Percentiles rank a stretch among this genome's conserved stretches.
Conservation (phyloP, 35 echinoderm and acorn worm genomes). For the Apostichopus californicus region DNA sequence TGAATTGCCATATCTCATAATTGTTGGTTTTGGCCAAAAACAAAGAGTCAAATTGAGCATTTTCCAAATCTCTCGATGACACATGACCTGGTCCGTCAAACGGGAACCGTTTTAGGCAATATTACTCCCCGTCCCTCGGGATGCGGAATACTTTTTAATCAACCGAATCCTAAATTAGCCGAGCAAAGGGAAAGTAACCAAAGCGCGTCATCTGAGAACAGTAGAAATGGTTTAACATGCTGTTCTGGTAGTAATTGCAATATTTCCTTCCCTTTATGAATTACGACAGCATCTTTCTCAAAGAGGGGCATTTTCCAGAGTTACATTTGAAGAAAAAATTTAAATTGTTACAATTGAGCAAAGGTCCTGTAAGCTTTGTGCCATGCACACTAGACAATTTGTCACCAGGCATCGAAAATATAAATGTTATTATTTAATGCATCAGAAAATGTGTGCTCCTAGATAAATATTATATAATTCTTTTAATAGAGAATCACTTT, state of each 20-base stretch:
- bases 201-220: slow-evolving; percentile 37
- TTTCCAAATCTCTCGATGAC: slow-evolving; percentile 20
- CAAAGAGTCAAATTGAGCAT: slow-evolving; percentile 1
- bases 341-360: too few species aligned
- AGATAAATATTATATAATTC: too few species aligned
- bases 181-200: neutral
- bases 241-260: slow-evolving; percentile 41
- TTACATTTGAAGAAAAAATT: too few species aligned
- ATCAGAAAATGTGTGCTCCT: too few species aligned
- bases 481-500: too few species aligned
- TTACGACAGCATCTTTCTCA: neutral
- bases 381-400: too few species aligned
- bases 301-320: too few species aligned
- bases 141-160: slow-evolving; percentile 53
- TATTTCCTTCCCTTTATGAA: slow-evolving; percentile 23
- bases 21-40: slow-evolving; percentile 37
- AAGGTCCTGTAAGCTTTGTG: too few species aligned
- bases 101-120: slow-evolving; percentile 3
- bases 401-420: too few species aligned
- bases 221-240: neutral
- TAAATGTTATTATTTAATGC: too few species aligned
- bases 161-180: slow-evolving; percentile 56
- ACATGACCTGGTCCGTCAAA: slow-evolving; percentile 41
- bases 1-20: slow-evolving; percentile 59
- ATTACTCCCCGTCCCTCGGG: slow-evolving; percentile 33